Evolutionary conservation across 2,113 vertebrate species (phyloP), one percentile per base, ranked within the genome.

Genomic region (Datnioides undecimradiatus): DNA sequence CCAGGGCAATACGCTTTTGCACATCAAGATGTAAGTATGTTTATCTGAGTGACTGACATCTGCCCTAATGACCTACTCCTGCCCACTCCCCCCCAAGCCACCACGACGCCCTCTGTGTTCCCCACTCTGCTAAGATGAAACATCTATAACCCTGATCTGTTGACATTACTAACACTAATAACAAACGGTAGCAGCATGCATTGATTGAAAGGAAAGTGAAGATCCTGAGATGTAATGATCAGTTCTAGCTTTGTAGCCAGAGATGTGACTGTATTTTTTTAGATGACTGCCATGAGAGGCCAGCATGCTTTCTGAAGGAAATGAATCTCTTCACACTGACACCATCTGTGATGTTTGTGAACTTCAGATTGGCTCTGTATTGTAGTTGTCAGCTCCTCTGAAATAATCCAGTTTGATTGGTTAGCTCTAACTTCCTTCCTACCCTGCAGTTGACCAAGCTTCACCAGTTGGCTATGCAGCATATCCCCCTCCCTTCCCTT

Each of bases 391-490:
- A 91, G 87, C 96, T 96, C 96, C 95, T 96, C 95, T 96, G 95
- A 96, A 95, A 96, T 97, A 97, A 97, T 96, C 96, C 96, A 94
- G 93, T 96, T 96, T 97, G 96, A 97, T 97, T 97, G 96, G 96
- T 96, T 97, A 97, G 96, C 95, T 98, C 96, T 98, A 97, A 98
- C 96, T 95, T 96, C 97, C 96, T 97, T 97, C 97, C 96, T 97
- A 95, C 97, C 97, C 96, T 96, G 97, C 97, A 98, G 97, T 97
- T 97, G 96, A 97, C 96, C 97, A 98, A 98, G 97, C 97, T 98
- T 97, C 97, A 98, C 95, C 97, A 98, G 96, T 97, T 98, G 97
- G 97, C 97, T 97, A 97, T 98, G 96, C 97, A 98, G 96, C 96
- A 98, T 97, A 95, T 97, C 95, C 97, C 97, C 95, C 94, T 98